These are phyloP conservation scores for Oscheius sp. DNA, from an alignment of 2,888 invertebrate genomes.

Conservation along the genomic window DNA sequence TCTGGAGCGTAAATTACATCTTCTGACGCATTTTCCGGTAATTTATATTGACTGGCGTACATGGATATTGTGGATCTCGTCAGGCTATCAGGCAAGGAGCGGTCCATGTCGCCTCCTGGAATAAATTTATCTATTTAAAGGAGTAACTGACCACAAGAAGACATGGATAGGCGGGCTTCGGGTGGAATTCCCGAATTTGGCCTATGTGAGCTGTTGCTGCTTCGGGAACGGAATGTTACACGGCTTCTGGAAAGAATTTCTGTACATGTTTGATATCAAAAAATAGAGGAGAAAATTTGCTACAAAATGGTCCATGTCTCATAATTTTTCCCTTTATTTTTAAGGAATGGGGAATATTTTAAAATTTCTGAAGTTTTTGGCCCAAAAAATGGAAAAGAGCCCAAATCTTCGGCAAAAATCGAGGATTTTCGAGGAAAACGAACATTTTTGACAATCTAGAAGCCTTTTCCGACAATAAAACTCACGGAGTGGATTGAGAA, in stretches of 20 bases:
- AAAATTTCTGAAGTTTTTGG: no score
- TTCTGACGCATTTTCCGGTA: conserved; percentile 55
- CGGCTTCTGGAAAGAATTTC: not conserved
- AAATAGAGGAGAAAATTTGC: no score
- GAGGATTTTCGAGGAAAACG: not conserved
- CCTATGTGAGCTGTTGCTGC: conserved; percentile 37
- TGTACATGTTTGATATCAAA: not conserved
- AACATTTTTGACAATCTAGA: no score
- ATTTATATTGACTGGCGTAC: conserved; percentile 49
- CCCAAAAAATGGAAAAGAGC: not conserved
- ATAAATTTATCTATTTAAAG: not conserved
- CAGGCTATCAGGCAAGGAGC: conserved; percentile 44
- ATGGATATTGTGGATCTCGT: conserved; percentile 53
- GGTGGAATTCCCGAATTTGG: conserved; percentile 38
- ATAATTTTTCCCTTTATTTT: no score
- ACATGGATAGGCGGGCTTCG: conserved; percentile 36
- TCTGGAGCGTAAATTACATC: conserved; percentile 60
- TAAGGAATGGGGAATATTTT: no score
- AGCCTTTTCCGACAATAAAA: not conserved
- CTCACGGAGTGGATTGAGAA: conserved; percentile 20
- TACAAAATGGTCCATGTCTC: no score
- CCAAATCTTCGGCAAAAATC: not conserved
- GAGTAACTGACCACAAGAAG: conserved; percentile 33
- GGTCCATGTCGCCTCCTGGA: conserved; percentile 38
- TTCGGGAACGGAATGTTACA: conserved; percentile 38